Evolutionary conservation across 2,113 vertebrate genomes (phyloP).

Genomic region (Haemorhous mexicanus): DNA sequence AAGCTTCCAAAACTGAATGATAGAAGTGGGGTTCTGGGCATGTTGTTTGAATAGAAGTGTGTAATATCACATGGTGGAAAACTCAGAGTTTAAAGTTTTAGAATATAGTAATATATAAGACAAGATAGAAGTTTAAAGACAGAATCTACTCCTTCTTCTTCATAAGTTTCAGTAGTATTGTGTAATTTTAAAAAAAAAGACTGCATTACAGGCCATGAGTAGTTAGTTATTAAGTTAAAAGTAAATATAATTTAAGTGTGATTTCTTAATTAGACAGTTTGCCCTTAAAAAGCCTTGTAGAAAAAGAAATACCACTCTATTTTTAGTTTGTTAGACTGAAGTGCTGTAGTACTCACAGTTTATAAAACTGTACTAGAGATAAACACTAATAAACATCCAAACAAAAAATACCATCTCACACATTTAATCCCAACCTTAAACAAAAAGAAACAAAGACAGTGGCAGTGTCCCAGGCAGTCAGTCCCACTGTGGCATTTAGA

Average conservation of each 20-base stretch:
- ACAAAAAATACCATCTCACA: neutral
- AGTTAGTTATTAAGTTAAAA: neutral
- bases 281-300: neutral
- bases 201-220: neutral
- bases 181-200: no score
- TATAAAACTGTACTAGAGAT: neutral
- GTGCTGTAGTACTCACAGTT: neutral
- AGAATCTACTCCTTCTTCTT: neutral
- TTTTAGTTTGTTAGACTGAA: neutral
- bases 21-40: neutral
- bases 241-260: neutral
- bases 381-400: neutral
- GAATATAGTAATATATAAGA: neutral
- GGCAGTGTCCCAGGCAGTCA: neutral
- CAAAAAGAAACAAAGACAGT: neutral
- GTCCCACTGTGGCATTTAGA: neutral
- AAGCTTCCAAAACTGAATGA: neutral
- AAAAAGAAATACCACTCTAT: neutral
- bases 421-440: neutral
- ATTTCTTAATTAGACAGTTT: neutral
- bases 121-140: neutral
- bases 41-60: neutral
- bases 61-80: neutral
- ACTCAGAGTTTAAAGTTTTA: neutral
- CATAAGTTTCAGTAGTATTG: neutral